Evolutionary conservation across 1,140 invertebrate species (phyloP), one percentile per base, ranked within the genome.

Genomic region (Bradynema listronoti): DNA sequence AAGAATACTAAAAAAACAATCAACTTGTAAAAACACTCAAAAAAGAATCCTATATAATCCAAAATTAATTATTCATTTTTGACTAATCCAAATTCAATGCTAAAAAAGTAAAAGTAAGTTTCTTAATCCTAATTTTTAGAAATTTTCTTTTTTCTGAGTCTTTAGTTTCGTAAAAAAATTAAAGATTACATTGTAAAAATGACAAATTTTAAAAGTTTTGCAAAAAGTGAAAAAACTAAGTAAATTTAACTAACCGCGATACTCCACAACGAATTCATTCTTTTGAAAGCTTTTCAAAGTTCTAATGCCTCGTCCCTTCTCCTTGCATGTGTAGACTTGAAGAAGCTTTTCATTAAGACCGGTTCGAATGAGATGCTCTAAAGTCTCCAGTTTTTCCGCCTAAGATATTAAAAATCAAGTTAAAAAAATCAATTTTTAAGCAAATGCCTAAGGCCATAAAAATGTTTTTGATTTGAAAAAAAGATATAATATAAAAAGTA

Each of bases 211-310:
- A n/a, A n/a, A n/a, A n/a, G n/a, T n/a, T n/a, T n/a, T n/a, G n/a
- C n/a, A n/a, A n/a, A n/a, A n/a, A n/a, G n/a, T n/a, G n/a, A n/a
- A n/a, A n/a, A n/a, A n/a, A n/a, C n/a, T n/a, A n/a, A n/a, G n/a
- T n/a, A n/a, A n/a, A 54, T 32, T n/a, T n/a, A 62, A 63, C 39
- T 34, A 24, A 67, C 65, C 65, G 51, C 65, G 63, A 47, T 67
- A 67, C 39, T 67, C 65, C 2, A 69, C 58, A 36, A 67, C 65
- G 49, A 67, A 67, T 53, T 71, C 66, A 9, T 58, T 61, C 50
- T 69, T 72, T 3, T 45, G 22, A 41, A 67, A 67, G 7, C 6
- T 19, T 33, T 52, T 55, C 42, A 49, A 24, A n/a, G 65, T 25
- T n/a, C 46, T 30, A 19, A 67, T 45, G 3, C 65, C 66, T 7